These are phyloP conservation scores for Diaphora mendica DNA, from an alignment of 2,888 invertebrate species.

Conservation along the genomic window DNA sequence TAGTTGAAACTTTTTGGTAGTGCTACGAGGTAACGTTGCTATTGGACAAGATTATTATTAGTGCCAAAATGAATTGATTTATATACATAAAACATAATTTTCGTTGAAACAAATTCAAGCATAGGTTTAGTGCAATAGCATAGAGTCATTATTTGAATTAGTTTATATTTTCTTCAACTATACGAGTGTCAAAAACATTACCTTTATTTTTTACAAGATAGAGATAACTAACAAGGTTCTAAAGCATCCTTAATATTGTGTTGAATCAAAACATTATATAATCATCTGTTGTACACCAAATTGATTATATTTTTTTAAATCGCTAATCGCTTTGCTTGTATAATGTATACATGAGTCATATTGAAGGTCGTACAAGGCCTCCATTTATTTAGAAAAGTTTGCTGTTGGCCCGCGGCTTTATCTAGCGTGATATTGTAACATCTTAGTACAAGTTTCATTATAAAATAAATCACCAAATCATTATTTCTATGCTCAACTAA, in stretches of 20 bases:
- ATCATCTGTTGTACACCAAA: too few species aligned
- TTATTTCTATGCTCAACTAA: slow-evolving; percentile 55
- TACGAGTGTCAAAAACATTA: background rate
- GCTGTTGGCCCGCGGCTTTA: slow-evolving; percentile 52
- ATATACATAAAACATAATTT: background rate
- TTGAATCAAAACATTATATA: too few species aligned
- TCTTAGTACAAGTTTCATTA: slow-evolving; percentile 46
- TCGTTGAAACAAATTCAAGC: background rate
- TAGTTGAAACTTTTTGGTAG: background rate
- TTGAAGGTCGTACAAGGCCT: slow-evolving; percentile 58
- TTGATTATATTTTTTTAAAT: background rate
- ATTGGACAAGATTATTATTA: background rate
- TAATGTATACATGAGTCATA: slow-evolving; percentile 26
- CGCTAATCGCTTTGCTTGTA: slow-evolving; percentile 37
- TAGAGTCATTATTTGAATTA: background rate
- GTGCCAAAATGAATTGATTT: background rate
- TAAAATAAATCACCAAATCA: slow-evolving; percentile 54
- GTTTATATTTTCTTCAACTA: background rate
- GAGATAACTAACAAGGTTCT: background rate
- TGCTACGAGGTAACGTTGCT: background rate
- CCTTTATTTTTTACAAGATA: too few species aligned
- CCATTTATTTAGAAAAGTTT: slow-evolving; percentile 55
- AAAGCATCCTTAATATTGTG: background rate
- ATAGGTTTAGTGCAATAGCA: background rate
- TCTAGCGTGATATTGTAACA: slow-evolving; percentile 51